Base-by-base conservation (phyloP, 2,888 invertebrate genomes). In the Philhelius pedissequus region DNA sequence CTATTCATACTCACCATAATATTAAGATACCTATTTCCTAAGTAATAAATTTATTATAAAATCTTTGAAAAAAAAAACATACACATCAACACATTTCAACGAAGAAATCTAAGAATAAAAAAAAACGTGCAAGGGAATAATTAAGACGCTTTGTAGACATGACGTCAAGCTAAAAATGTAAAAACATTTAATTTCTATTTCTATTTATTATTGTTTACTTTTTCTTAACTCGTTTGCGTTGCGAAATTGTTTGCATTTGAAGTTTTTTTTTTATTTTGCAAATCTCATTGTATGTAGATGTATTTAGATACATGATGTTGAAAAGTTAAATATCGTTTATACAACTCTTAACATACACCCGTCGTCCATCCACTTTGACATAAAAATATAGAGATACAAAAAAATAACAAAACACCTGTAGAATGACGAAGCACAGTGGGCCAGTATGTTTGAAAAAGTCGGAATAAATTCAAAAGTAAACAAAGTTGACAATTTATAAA, bases 371-470 rank as follows among this genome's bases (percentile, higher is more conserved):
- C 32, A 70, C 30, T 35, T 45, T 27, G 25, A 43, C 25, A 64
- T 50, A 48, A 40, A 66, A 54, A 54, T 13, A 52, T n/a, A 18
- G 25, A 27, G 18, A 32, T 9, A 35, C 22, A 11, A 18, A 35
- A 11, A 50, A 5, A 56, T 22, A 8, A 32, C 8, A 78, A 76
- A 77, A 66, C 77, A 82, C 81, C 77, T 82, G 71, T 77, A 73
- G 52, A 27, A 45, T 22, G 60, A 38, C 7, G 32, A 30, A 18
- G 13, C 13, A 56, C 56, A 56, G 56, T 56, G 35, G 56, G 11
- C 0, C 20, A 32, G 30, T 0, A 1, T 25, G 32, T 60, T 69
- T 43, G 9, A 27, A 68, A 56, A 66, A 38, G 27, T 56, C 13
- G 25, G 6, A 52, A 13, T 11, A 60, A 8, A 15, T 8, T 52